Evolutionary conservation across 2,113 vertebrate genomes (phyloP), one percentile per base, ranked within the genome.

Genomic region (Phalacrocorax carbo): DNA sequence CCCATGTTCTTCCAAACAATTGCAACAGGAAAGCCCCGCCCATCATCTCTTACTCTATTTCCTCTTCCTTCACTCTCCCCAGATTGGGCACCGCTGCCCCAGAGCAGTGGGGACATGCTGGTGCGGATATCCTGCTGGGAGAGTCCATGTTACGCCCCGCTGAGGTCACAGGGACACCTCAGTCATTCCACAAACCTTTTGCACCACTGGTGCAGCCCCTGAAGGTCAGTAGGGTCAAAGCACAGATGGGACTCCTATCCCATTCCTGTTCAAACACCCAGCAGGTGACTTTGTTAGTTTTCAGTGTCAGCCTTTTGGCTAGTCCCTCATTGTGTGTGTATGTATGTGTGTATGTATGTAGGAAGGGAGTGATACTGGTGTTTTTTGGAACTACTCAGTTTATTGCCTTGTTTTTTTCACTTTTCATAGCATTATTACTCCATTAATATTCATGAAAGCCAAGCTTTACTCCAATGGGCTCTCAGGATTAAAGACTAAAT

Each of bases 371-470:
- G 51, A 71, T 68, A 48, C 16, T 29, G 10, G 17, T 57, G 40
- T 6, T 84, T 92, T 93, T 86, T 51, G 2, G 75, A 93, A 76
- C 77, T 55, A n/a, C 38, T 71, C 46, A 46, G 44, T 84, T 89
- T 76, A 80, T 84, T 94, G 77, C 44, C 15, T 29, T 78, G 14
- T 44, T 87, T 94, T 86, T 76, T 91, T 71, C 34, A 54, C 42
- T 95, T 89, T 96, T 87, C 42, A 36, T 71, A 93, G 64, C 66
- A 51, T 58, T 94, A 70, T 93, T 95, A 94, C 84, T 92, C 86
- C 73, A 94, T 91, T 96, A 96, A 93, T 96, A 94, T 93, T 88
- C 49, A 36, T 91, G 76, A 95, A 93, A 96, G 83, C 96, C 93
- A 94, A 96, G 70, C 32, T 78, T 80, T 60, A 38, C 64, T 93